phyloP scores from a whole-genome alignment of 1,140 invertebrate genomes.

The Lucilia sericata region DNA sequence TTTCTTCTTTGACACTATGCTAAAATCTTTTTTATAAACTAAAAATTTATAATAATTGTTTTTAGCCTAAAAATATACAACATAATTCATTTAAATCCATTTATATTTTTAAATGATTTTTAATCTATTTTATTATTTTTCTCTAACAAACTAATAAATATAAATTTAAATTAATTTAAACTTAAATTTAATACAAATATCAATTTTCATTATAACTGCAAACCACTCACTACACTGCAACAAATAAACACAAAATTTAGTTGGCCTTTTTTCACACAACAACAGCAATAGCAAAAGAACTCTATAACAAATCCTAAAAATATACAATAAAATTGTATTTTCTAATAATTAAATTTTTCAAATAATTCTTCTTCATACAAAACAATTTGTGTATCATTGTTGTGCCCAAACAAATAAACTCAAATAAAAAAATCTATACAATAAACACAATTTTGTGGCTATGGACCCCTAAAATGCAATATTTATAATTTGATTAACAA shows the following conservation, averaged over 20 bases:
- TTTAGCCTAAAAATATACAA: too few relatives aligned
- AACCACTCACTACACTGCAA: background rate
- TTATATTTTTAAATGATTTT: background rate
- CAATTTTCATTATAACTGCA: background rate
- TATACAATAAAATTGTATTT: background rate
- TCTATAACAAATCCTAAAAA: background rate
- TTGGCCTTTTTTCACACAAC: too few relatives aligned
- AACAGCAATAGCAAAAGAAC: too few relatives aligned
- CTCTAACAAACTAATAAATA: background rate
- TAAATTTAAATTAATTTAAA: conserved; percentile 6
- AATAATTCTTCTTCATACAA: background rate
- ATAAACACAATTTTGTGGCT: conserved; percentile 11
- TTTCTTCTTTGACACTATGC: too few relatives aligned
- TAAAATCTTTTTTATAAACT: too few relatives aligned
- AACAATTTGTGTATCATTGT: background rate
- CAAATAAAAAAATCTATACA: background rate
- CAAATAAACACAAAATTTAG: background rate
- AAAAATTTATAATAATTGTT: too few relatives aligned
- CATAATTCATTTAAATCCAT: background rate
- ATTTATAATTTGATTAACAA: conserved; percentile 41
- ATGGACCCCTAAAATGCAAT: conserved; percentile 32
- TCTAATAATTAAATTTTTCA: conserved; percentile 18
- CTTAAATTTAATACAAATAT: conserved; percentile 5
- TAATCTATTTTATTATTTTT: background rate
- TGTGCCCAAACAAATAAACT: background rate